These are phyloP conservation scores for Catharus bicknelli DNA, from an alignment of 2,113 vertebrate genomes.

Conservation along the genomic window DNA sequence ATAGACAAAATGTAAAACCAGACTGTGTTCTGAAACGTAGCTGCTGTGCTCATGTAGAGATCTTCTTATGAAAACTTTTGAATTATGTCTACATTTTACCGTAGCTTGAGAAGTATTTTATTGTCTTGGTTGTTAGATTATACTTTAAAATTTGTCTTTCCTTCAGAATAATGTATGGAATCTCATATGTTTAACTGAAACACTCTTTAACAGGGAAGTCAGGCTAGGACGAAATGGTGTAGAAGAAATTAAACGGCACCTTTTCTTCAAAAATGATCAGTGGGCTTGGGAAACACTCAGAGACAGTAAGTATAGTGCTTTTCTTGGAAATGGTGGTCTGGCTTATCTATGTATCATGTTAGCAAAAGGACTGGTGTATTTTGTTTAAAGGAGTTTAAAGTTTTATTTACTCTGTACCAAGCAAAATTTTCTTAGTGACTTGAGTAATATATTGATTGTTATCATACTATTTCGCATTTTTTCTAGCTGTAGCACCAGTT, in stretches of 20 bases:
- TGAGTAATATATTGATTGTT: not conserved
- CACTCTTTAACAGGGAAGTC: conserved; percentile 82
- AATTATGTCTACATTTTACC: not conserved
- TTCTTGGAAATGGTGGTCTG: not conserved
- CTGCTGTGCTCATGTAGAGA: not conserved
- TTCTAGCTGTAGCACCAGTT: conserved; percentile 92
- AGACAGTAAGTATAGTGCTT: conserved; percentile 85
- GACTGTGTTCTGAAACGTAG: not conserved
- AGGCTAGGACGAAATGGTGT: conserved; percentile 94
- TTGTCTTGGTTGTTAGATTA: not conserved
- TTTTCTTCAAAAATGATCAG: conserved; percentile 98
- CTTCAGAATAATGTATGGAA: not conserved
- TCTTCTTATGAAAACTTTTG: not conserved
- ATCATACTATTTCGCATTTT: not conserved
- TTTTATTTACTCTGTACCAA: not conserved
- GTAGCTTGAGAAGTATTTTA: not conserved
- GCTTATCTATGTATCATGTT: not conserved
- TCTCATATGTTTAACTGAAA: not conserved
- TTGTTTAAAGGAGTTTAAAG: not conserved
- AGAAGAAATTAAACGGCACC: conserved; percentile 95
- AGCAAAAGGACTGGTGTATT: not conserved
- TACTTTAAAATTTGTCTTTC: not conserved
- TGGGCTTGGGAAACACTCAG: conserved; percentile 97
- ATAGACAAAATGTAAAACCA: not conserved
- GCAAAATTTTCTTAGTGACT: not conserved